A percentile compares a stretch with the other conserved stretches of the same genome.
phyloP scores from a whole-genome alignment of 2,113 vertebrate species.

The Bolborhynchus lineola region DNA sequence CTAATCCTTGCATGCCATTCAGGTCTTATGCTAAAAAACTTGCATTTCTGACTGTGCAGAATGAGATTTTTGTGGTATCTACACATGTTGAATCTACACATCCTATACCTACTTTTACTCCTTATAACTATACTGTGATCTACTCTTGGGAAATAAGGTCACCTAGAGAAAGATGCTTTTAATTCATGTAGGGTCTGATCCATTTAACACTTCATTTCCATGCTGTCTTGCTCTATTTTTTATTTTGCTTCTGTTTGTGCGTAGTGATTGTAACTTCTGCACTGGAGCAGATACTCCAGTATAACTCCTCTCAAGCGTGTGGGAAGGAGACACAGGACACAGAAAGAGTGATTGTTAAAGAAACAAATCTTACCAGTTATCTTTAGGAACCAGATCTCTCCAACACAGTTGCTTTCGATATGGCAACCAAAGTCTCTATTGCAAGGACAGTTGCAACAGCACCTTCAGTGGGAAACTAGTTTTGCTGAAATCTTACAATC shows the following conservation, averaged over 20 bases:
- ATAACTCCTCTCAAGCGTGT: neutral
- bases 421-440: neutral
- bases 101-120: neutral
- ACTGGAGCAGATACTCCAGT: neutral
- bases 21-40: neutral
- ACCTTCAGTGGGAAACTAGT: neutral
- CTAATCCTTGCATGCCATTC: neutral
- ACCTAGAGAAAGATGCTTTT: neutral
- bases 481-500: neutral
- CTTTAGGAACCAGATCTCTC: neutral
- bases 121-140: neutral
- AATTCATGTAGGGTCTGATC: neutral
- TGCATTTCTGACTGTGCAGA: neutral
- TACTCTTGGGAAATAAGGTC: neutral
- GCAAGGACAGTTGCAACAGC: neutral
- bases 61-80: neutral
- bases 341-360: neutral
- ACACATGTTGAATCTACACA: neutral
- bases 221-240: neutral
- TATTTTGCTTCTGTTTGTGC: neutral
- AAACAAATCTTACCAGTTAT: neutral
- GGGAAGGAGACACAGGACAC: neutral
- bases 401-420: neutral
- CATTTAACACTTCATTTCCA: neutral
- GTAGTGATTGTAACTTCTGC: neutral